Evolutionary conservation across 2,888 invertebrate genomes (phyloP).

Genomic region (Cheilosia vulpina): DNA sequence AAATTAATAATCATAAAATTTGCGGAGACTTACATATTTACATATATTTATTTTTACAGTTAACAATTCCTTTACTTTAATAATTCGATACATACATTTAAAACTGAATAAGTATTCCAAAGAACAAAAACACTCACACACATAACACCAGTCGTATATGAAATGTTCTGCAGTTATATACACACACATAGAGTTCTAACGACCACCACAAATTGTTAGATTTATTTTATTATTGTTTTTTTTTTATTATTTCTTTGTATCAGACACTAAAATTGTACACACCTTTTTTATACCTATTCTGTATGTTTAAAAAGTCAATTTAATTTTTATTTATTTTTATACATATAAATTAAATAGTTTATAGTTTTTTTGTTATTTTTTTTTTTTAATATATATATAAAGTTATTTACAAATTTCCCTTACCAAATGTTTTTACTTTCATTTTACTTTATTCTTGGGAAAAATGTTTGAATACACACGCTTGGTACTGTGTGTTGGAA

Average conservation of each 20-base stretch:
- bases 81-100: constrained; percentile 28
- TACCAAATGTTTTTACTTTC: constrained; percentile 20
- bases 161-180: background rate
- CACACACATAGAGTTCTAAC: background rate
- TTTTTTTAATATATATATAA: constrained; percentile 11
- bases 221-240: background rate
- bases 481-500: constrained; percentile 10
- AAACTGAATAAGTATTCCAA: constrained; percentile 13
- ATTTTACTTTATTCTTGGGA: background rate
- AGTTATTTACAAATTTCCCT: constrained; percentile 21
- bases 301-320: constrained; percentile 20
- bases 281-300: constrained; percentile 15
- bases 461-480: constrained; percentile 1
- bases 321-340: constrained; percentile 7
- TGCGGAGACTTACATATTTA: constrained; percentile 35
- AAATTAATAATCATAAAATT: constrained; percentile 26
- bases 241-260: background rate
- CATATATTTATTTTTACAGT: constrained; percentile 56
- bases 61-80: constrained; percentile 72
- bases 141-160: constrained; percentile 2
- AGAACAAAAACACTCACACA: background rate
- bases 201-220: background rate
- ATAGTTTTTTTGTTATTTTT: background rate
- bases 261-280: constrained; percentile 13
- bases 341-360: constrained; percentile 1